Conservation (phyloP, 1,140 invertebrate genomes). For the Drosophila pandora region DNA sequence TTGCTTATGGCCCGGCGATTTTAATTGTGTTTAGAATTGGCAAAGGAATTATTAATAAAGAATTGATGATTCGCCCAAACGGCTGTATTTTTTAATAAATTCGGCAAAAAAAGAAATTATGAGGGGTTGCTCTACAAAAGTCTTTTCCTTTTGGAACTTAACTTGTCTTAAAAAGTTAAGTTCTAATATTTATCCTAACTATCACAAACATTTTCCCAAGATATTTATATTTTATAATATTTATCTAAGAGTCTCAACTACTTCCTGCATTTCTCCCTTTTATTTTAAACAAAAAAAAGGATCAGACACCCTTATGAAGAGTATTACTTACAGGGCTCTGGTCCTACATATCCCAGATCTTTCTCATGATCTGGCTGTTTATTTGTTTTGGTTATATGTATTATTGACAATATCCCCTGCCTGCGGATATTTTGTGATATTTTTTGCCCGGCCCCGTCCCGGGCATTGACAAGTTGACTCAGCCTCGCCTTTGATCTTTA, state of each 20-base stretch:
- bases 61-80: conserved; percentile 10
- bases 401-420: conserved; percentile 58
- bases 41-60: conserved; percentile 45
- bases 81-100: conserved; percentile 14
- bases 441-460: conserved; percentile 10
- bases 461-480: conserved; percentile 61
- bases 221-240: neutral
- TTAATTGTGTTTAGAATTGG: conserved; percentile 72
- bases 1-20: conserved; percentile 45
- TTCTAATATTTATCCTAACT: no score
- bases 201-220: no score
- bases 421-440: conserved; percentile 39
- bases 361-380: conserved; percentile 47
- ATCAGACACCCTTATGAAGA: neutral
- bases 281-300: no score
- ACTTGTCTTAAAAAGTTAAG: neutral
- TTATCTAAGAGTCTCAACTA: neutral
- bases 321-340: neutral
- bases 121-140: neutral
- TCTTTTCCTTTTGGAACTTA: neutral
- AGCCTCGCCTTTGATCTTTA: conserved; percentile 71
- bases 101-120: neutral
- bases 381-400: conserved; percentile 54
- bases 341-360: conserved; percentile 12
- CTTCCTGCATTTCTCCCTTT: no score